Conservation (phyloP, 2,797 vertebrate genomes). For the Arctocebus calabarensis region DNA sequence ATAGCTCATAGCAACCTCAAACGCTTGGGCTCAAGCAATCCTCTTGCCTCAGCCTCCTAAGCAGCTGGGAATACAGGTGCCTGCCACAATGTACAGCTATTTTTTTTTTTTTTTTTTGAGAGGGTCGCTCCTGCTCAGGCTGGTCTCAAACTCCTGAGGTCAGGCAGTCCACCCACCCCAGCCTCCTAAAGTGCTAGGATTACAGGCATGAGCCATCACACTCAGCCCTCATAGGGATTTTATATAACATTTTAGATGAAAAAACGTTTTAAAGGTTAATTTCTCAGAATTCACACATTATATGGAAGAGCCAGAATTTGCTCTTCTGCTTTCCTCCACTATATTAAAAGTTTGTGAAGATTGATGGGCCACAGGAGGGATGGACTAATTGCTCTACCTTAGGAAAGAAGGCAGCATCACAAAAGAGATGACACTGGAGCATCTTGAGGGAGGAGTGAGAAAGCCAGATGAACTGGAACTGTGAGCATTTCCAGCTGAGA, state of each 20-base stretch:
- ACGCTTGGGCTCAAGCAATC: too few relatives aligned
- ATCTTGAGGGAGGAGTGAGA: neutral
- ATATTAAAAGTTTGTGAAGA: constrained; percentile 5
- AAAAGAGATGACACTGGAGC: neutral
- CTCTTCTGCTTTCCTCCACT: neutral
- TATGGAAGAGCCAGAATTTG: constrained; percentile 43
- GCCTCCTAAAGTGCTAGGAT: too few relatives aligned
- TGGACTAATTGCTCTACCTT: neutral
- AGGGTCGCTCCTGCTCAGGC: too few relatives aligned
- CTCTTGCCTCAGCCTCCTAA: too few relatives aligned
- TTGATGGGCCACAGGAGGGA: neutral
- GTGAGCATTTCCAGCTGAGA: neutral
- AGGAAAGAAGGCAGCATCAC: constrained; percentile 28
- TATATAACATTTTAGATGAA: constrained; percentile 57
- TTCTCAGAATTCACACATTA: constrained; percentile 34
- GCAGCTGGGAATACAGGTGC: too few relatives aligned
- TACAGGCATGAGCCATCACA: too few relatives aligned
- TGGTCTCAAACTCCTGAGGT: too few relatives aligned
- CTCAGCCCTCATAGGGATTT: neutral
- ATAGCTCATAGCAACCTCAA: too few relatives aligned
- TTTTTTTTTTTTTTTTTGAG: too few relatives aligned
- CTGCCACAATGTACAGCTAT: too few relatives aligned
- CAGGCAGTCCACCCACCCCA: too few relatives aligned
- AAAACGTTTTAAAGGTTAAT: constrained; percentile 39
- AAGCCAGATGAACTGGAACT: neutral